These are phyloP conservation scores for Castor canadensis DNA, from an alignment of 2,113 vertebrate species.

Conservation along the genomic window DNA sequence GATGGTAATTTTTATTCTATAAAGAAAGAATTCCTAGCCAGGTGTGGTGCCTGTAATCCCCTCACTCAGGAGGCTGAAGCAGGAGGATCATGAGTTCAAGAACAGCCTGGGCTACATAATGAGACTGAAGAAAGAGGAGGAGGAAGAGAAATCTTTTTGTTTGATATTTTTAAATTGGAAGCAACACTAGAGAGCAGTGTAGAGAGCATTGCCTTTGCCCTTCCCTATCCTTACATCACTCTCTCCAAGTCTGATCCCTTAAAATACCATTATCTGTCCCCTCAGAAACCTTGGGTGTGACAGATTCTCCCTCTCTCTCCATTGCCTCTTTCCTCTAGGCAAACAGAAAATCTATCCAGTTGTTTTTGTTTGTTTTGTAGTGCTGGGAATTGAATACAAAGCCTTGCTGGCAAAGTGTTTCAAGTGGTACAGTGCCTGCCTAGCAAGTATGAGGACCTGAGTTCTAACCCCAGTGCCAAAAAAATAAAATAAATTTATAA, in stretches of 20 bases:
- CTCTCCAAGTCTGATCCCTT: not conserved
- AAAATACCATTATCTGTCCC: not conserved
- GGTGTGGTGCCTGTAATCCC: too few species aligned
- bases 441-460: too few species aligned
- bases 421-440: too few species aligned
- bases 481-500: too few species aligned
- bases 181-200: not conserved
- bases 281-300: not conserved
- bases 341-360: not conserved
- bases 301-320: not conserved
- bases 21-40: not conserved
- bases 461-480: too few species aligned
- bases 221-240: not conserved
- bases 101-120: too few species aligned
- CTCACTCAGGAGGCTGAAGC: too few species aligned
- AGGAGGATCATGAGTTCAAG: too few species aligned
- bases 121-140: not conserved
- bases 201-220: not conserved
- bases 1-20: not conserved
- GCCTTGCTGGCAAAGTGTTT: too few species aligned
- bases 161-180: not conserved
- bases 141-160: too few species aligned
- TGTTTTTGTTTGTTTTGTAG: not conserved
- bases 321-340: not conserved
- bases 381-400: too few species aligned